Conservation (phyloP, 2,113 vertebrate species). For the Podilymbus podiceps region DNA sequence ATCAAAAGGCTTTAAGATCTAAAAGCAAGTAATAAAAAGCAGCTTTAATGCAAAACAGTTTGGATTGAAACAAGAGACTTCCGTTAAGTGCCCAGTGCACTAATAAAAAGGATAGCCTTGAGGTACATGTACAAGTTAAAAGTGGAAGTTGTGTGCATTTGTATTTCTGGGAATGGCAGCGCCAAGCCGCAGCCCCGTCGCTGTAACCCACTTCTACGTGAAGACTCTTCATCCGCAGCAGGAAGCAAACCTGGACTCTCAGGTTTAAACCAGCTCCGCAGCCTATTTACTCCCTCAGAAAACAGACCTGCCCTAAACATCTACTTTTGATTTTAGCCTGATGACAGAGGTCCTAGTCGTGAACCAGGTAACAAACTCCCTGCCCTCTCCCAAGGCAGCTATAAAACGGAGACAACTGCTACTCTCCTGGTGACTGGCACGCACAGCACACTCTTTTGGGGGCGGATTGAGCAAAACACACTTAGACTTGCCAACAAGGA, state of each 20-base stretch:
- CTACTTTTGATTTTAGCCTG: neutral
- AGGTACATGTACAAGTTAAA: neutral
- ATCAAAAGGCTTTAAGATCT: slow-evolving; percentile 30
- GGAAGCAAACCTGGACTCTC: neutral
- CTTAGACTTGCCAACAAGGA: neutral
- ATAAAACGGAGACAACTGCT: neutral
- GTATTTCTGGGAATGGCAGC: neutral
- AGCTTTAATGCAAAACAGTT: slow-evolving; percentile 20
- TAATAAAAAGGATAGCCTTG: neutral
- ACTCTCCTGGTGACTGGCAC: neutral
- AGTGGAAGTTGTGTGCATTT: neutral
- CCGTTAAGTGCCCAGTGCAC: neutral
- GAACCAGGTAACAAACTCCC: neutral
- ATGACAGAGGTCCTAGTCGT: neutral
- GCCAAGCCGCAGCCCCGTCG: neutral
- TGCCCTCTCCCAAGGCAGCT: neutral
- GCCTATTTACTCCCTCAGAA: neutral
- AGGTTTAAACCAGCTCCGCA: neutral
- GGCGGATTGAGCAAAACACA: neutral
- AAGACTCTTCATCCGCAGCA: neutral
- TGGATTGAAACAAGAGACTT: slow-evolving; percentile 19
- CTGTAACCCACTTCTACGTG: accelerated
- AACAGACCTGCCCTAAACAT: neutral
- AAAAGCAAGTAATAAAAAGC: slow-evolving; percentile 49
- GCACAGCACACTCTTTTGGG: neutral